Percentiles rank a stretch among this genome's conserved stretches.
Evolutionary conservation across 1,140 invertebrate genomes (phyloP).

Genomic region (Sitobion miscanthi): DNA sequence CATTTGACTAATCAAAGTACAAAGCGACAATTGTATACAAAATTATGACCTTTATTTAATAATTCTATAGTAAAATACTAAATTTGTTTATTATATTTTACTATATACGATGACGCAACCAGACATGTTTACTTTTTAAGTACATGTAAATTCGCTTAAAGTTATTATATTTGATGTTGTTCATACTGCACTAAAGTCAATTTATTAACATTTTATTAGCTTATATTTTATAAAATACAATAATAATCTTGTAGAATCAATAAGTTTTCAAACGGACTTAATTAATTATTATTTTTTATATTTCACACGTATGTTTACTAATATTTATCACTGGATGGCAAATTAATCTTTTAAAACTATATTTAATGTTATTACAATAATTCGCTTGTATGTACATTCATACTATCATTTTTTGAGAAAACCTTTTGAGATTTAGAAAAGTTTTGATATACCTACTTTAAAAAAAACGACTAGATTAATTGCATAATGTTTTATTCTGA

Average conservation of each 20-base stretch:
- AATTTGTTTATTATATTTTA: neutral
- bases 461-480: neutral
- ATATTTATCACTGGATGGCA: constrained; percentile 9
- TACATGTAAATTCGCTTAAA: neutral
- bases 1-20: neutral
- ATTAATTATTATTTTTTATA: neutral
- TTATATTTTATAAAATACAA: constrained; percentile 12
- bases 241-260: neutral
- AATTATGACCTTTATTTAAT: neutral
- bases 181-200: neutral
- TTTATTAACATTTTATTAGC: neutral
- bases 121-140: neutral
- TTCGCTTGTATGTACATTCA: neutral
- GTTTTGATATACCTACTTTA: neutral
- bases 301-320: neutral
- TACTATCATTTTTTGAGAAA: neutral
- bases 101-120: neutral
- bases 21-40: neutral
- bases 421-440: neutral
- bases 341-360: neutral
- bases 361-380: neutral
- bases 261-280: neutral
- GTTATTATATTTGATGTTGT: neutral
- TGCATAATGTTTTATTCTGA: neutral
- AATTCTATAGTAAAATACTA: neutral